Percentiles rank a stretch among this genome's conserved stretches.
These are phyloP conservation scores for Temnothorax longispinosus DNA, from an alignment of 1,140 invertebrate genomes.

Conservation along the genomic window DNA sequence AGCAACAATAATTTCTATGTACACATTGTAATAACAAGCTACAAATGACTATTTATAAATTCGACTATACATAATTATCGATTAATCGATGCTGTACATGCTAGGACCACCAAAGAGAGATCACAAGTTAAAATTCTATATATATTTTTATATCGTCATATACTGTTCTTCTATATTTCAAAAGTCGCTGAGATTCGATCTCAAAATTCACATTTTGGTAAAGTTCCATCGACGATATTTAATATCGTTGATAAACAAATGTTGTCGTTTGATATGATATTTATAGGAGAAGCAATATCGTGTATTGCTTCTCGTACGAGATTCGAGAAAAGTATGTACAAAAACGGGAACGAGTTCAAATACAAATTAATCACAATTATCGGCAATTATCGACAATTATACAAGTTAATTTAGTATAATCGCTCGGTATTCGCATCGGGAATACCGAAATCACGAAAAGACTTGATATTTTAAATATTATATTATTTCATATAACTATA, in stretches of 20 bases:
- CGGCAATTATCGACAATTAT: not conserved
- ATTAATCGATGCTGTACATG: constrained; percentile 23
- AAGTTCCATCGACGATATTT: not conserved
- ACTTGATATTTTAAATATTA: not conserved
- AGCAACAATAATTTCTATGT: constrained; percentile 58
- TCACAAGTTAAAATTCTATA: constrained; percentile 44
- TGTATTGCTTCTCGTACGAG: not conserved
- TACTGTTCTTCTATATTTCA: not conserved
- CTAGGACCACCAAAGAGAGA: constrained; percentile 21
- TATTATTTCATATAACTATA: not conserved
- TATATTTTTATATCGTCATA: constrained; percentile 36
- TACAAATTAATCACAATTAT: not conserved
- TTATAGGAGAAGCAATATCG: not conserved
- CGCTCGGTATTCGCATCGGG: not conserved
- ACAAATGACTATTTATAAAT: constrained; percentile 14
- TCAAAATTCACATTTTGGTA: constrained; percentile 10
- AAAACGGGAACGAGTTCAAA: not conserved
- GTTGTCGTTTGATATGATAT: constrained; percentile 8
- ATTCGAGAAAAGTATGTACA: not conserved
- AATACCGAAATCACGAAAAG: not conserved
- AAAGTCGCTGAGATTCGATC: not conserved
- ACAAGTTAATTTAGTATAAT: not conserved
- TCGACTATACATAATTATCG: constrained; percentile 32
- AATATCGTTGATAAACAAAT: not conserved
- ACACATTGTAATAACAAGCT: constrained; percentile 55